phyloP scores from a whole-genome alignment of 2,797 vertebrate genomes.

The Gila robusta region DNA sequence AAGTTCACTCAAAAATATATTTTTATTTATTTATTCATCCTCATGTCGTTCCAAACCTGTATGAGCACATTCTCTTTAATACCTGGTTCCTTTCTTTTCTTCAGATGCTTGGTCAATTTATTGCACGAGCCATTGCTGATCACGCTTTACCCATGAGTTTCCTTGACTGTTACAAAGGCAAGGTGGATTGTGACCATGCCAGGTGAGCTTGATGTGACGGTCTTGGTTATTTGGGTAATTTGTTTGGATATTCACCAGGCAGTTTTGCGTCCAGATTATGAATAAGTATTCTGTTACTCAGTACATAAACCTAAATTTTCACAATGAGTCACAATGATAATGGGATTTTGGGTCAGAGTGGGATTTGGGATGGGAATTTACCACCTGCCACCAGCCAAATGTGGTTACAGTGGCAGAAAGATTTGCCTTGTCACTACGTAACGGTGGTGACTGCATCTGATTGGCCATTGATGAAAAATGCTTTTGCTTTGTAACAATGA shows the following conservation, averaged over 20 bases:
- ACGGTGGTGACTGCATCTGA: background rate
- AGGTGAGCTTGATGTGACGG: slow-evolving; percentile 73
- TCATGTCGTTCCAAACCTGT: background rate
- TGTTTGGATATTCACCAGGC: background rate
- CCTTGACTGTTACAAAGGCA: slow-evolving; percentile 87
- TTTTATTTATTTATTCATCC: background rate
- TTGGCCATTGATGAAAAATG: background rate
- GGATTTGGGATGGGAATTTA: slow-evolving; percentile 1
- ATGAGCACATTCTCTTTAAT: background rate
- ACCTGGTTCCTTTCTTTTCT: slow-evolving; percentile 5
- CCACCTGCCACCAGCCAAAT: background rate
- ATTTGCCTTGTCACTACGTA: background rate
- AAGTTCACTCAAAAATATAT: background rate
- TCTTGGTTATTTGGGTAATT: background rate
- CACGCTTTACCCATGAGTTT: slow-evolving; percentile 86
- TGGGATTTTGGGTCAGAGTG: background rate
- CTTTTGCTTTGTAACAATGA: background rate
- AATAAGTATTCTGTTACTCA: background rate
- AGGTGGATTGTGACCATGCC: slow-evolving; percentile 87
- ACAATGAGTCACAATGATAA: background rate
- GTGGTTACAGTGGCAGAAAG: background rate
- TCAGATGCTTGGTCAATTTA: slow-evolving; percentile 92
- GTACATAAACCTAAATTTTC: background rate
- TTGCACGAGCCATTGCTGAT: slow-evolving; percentile 88
- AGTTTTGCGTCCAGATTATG: background rate